A percentile compares a stretch with the other conserved stretches of the same genome.
These are phyloP conservation scores for Eupleurogrammus muticus DNA, from an alignment of 2,797 vertebrate species.

Conservation along the genomic window DNA sequence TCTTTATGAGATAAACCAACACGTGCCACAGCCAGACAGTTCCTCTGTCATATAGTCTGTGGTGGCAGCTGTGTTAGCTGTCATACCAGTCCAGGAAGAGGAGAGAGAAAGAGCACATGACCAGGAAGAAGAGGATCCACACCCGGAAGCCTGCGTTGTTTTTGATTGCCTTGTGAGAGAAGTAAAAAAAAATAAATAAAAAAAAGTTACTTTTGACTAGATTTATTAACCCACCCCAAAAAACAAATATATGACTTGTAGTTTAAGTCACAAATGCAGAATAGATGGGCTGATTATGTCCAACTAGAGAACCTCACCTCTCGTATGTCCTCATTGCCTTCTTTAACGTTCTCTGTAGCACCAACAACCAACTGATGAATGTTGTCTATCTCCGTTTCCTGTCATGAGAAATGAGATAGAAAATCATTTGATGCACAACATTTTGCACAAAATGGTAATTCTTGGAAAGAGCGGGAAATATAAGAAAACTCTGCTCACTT, in stretches of 20 bases:
- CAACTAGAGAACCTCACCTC: slow-evolving; percentile 83
- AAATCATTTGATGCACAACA: neutral
- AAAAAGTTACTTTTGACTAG: neutral
- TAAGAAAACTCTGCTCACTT: slow-evolving; percentile 82
- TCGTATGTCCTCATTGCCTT: slow-evolving; percentile 98
- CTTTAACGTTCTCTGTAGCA: slow-evolving; percentile 98
- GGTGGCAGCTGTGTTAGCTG: slow-evolving; percentile 82
- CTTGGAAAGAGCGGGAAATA: neutral
- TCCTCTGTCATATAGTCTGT: slow-evolving; percentile 33
- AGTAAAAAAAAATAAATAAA: slow-evolving; percentile 24
- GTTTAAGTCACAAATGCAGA: neutral
- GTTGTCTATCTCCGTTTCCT: slow-evolving; percentile 95
- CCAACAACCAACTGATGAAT: slow-evolving; percentile 97
- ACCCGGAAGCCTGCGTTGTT: slow-evolving; percentile 99
- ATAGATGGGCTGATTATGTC: neutral
- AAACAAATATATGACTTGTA: neutral
- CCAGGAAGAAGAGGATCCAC: slow-evolving; percentile 99
- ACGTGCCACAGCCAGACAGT: slow-evolving; percentile 19
- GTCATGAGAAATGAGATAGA: slow-evolving; percentile 24
- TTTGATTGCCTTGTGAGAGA: slow-evolving; percentile 91
- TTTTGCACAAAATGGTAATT: neutral
- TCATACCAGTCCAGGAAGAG: slow-evolving; percentile 99
- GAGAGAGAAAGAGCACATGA: slow-evolving; percentile 99
- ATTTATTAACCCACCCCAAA: neutral
- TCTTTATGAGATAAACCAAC: slow-evolving; percentile 10